phyloP scores from a whole-genome alignment of 2,797 vertebrate genomes.

The Alfaro cultratus region DNA sequence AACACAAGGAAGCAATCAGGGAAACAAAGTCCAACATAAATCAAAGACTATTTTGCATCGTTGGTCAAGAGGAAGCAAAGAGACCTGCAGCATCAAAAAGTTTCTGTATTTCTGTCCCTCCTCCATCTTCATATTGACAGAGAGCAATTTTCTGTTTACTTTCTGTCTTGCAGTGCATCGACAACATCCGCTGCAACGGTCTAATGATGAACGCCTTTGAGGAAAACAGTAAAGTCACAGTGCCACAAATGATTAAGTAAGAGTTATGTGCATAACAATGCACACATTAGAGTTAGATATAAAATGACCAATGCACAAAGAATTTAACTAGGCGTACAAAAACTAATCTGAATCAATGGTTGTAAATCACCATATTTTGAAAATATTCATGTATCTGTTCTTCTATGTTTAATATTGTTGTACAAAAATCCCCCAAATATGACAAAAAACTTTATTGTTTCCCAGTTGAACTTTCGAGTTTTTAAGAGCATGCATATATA shows the following conservation, averaged over 20 bases:
- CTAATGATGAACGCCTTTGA: conserved; percentile 99
- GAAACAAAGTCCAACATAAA: not conserved
- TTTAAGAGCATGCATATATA: not conserved
- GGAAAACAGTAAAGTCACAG: conserved; percentile 95
- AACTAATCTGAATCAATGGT: not conserved
- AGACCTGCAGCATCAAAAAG: not conserved
- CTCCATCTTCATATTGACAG: conserved; percentile 5
- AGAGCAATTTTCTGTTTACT: conserved; percentile 11
- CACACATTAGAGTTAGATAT: not conserved
- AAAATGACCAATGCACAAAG: conserved; percentile 13
- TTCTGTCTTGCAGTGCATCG: conserved; percentile 87
- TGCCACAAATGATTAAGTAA: conserved; percentile 99
- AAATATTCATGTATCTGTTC: not conserved
- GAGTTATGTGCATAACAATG: conserved; percentile 40
- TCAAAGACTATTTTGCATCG: not conserved
- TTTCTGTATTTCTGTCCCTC: conserved; percentile 23
- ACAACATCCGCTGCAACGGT: conserved; percentile 98
- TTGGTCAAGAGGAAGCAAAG: not conserved
- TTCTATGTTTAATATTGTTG: not conserved
- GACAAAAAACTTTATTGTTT: not conserved
- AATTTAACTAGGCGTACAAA: not conserved
- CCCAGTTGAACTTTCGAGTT: not conserved
- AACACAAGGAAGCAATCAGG: not conserved
- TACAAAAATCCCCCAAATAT: not conserved
- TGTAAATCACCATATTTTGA: not conserved